phyloP scores from a whole-genome alignment of 1,140 invertebrate species.

The Venturia canescens region DNA sequence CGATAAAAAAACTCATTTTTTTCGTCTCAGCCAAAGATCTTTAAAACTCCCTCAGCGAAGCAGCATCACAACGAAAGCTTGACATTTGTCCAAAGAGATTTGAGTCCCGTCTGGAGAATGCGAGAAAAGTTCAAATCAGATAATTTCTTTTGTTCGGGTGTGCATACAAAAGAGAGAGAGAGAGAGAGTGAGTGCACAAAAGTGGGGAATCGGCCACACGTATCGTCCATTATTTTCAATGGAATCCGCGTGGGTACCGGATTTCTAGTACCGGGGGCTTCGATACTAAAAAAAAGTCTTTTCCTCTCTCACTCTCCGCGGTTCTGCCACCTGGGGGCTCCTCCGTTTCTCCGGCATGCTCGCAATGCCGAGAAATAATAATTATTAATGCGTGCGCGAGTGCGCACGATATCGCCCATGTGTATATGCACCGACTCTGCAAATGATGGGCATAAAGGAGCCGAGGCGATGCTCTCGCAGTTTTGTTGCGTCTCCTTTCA shows the following conservation, averaged over 20 bases:
- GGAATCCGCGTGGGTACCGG: conserved; percentile 35
- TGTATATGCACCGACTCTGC: conserved; percentile 32
- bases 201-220: conserved; percentile 1
- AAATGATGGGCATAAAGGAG: conserved; percentile 29
- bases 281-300: background rate
- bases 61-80: background rate
- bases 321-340: conserved; percentile 23
- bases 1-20: too few species aligned
- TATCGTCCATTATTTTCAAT: conserved; percentile 31
- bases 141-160: conserved; percentile 6
- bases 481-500: conserved; percentile 48
- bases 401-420: conserved; percentile 37
- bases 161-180: too few species aligned
- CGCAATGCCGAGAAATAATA: conserved; percentile 27
- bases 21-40: too few species aligned
- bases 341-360: conserved; percentile 19
- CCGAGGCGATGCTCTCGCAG: too few species aligned
- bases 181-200: background rate
- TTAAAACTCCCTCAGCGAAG: too few species aligned
- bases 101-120: background rate
- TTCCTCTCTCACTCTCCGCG: background rate
- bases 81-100: background rate
- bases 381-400: conserved; percentile 50
- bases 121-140: conserved; percentile 3
- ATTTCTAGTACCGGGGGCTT: conserved; percentile 18